A percentile compares a stretch with the other conserved stretches of the same genome.
These are phyloP conservation scores for Hylomyscus alleni DNA, from an alignment of 2,797 vertebrate species.

Conservation along the genomic window DNA sequence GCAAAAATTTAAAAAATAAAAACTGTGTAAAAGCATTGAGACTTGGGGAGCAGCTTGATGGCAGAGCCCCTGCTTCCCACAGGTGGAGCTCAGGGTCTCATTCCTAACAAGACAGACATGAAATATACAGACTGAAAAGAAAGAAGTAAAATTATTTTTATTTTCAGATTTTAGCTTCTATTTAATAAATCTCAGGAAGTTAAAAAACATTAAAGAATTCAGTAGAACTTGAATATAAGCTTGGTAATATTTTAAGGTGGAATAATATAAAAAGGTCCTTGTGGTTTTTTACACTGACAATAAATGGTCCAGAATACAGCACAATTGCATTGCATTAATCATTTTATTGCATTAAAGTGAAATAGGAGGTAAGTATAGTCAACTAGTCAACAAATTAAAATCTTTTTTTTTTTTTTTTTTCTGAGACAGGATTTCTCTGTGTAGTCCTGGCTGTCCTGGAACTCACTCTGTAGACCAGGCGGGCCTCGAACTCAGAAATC, in stretches of 20 bases:
- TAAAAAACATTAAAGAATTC: not conserved
- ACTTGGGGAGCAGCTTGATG: not conserved
- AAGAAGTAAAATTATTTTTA: slow-evolving; percentile 5
- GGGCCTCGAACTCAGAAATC: too few species aligned
- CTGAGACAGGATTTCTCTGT: too few species aligned
- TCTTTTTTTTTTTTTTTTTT: too few species aligned
- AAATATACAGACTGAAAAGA: not conserved
- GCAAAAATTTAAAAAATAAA: not conserved
- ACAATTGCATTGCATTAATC: not conserved
- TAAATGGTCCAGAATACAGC: not conserved
- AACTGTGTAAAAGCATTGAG: not conserved
- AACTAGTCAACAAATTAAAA: not conserved
- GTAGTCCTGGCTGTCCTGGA: too few species aligned
- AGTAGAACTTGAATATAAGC: not conserved
- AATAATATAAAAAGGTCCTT: not conserved
- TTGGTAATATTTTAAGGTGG: not conserved
- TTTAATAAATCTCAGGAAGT: not conserved
- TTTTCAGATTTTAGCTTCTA: not conserved
- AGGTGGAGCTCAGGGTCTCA: not conserved
- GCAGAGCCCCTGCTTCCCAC: not conserved
- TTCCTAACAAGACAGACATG: not conserved
- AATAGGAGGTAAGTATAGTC: not conserved
- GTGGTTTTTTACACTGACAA: not conserved
- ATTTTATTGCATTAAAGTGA: not conserved
- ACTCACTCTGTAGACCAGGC: too few species aligned